Percentiles rank a stretch among this genome's conserved stretches.
Conservation (phyloP, 64 coral and sea anemone species). For the Actinia equina region DNA sequence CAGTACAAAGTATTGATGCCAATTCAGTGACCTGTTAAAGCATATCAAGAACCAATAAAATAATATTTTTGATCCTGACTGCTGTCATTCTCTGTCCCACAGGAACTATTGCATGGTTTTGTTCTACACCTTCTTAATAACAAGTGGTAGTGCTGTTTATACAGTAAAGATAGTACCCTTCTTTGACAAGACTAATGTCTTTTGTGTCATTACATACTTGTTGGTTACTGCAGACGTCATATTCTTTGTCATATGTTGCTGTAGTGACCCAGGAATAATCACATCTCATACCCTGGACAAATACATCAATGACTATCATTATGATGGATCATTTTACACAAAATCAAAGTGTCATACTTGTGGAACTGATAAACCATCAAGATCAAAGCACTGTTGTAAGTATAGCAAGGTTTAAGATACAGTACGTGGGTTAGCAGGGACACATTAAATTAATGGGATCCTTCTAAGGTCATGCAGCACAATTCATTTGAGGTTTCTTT, state of each 20-base stretch:
- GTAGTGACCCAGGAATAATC: slow-evolving; percentile 62
- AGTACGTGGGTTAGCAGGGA: too few species aligned
- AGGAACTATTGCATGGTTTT: slow-evolving; percentile 71
- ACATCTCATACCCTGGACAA: slow-evolving; percentile 4
- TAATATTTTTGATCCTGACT: too few species aligned
- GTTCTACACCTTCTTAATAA: slow-evolving; percentile 65
- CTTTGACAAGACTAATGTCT: slow-evolving; percentile 52
- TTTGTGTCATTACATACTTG: slow-evolving; percentile 45
- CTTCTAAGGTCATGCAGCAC: too few species aligned
- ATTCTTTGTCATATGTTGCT: slow-evolving; percentile 53
- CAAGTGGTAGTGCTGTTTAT: slow-evolving; percentile 55
- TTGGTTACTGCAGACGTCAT: slow-evolving; percentile 54
- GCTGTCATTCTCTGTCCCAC: neutral
- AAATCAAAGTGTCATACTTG: slow-evolving; percentile 53
- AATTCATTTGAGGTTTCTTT: too few species aligned
- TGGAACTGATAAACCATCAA: slow-evolving; percentile 69
- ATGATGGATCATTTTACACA: slow-evolving; percentile 73
- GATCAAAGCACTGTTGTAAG: slow-evolving; percentile 96
- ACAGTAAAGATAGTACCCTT: slow-evolving; percentile 70
- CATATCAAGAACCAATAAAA: too few species aligned
- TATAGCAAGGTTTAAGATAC: neutral
- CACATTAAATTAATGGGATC: too few species aligned
- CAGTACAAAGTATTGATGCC: too few species aligned
- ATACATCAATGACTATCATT: slow-evolving; percentile 49
- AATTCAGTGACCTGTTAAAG: too few species aligned